These are phyloP conservation scores for Chalcis sispes DNA, from an alignment of 2,888 invertebrate species.

Conservation along the genomic window DNA sequence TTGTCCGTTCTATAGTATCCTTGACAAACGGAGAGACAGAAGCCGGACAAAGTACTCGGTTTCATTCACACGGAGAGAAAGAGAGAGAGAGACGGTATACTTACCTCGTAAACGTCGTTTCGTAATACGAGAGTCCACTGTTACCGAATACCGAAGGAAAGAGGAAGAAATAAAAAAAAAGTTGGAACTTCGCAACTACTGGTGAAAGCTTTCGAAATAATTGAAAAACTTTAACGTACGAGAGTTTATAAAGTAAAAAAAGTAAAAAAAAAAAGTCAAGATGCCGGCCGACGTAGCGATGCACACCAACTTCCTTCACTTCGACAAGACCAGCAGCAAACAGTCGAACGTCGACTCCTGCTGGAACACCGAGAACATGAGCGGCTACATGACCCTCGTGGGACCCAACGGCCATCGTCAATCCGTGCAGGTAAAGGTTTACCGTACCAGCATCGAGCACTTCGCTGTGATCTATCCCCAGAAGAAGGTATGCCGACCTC, in stretches of 20 bases:
- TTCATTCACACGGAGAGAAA: too few species aligned
- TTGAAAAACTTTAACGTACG: background rate
- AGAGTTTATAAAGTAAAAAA: background rate
- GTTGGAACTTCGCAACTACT: background rate
- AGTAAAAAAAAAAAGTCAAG: constrained; percentile 46
- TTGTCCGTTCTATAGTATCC: too few species aligned
- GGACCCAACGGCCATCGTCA: constrained; percentile 80
- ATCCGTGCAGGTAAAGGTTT: constrained; percentile 81
- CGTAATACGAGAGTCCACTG: too few species aligned
- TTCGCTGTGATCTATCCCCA: constrained; percentile 82
- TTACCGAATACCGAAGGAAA: too few species aligned
- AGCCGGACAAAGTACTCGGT: too few species aligned
- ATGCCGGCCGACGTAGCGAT: constrained; percentile 76
- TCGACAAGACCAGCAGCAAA: constrained; percentile 68
- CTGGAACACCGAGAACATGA: constrained; percentile 80
- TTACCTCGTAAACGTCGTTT: too few species aligned
- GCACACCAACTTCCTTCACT: constrained; percentile 70
- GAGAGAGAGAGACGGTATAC: too few species aligned
- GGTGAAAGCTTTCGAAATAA: background rate
- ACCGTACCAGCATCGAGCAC: constrained; percentile 81
- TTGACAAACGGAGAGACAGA: too few species aligned
- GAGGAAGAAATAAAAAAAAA: too few species aligned
- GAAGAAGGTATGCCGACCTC: constrained; percentile 80
- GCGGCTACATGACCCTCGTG: constrained; percentile 80
- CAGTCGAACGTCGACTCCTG: constrained; percentile 74